A percentile compares a stretch with the other conserved stretches of the same genome.
These are phyloP conservation scores for Drosophila mimetica DNA, from an alignment of 2,888 invertebrate genomes.

Conservation along the genomic window DNA sequence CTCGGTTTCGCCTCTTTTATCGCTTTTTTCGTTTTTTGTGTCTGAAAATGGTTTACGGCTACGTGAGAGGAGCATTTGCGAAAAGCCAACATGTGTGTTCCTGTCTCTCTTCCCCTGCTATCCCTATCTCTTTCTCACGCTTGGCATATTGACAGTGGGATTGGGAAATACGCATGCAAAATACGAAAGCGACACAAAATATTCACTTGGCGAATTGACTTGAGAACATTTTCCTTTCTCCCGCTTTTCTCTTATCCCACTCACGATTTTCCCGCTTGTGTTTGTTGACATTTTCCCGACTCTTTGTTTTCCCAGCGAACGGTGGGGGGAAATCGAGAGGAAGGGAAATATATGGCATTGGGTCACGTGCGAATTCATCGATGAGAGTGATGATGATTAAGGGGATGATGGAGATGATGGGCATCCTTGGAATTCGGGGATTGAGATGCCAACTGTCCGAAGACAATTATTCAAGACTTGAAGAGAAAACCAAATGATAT, in stretches of 20 bases:
- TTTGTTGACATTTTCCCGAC: conserved; percentile 47
- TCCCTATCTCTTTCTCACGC: background rate
- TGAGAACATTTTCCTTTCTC: conserved; percentile 11
- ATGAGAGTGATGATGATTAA: conserved; percentile 26
- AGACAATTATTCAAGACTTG: conserved; percentile 12
- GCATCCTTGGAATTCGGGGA: conserved; percentile 8
- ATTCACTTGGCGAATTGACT: conserved; percentile 61
- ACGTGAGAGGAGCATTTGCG: conserved; percentile 47
- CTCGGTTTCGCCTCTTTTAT: conserved; percentile 33
- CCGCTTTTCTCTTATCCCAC: conserved; percentile 1
- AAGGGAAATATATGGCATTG: conserved; percentile 15
- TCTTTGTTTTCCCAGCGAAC: conserved; percentile 34
- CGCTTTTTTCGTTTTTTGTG: conserved; percentile 43
- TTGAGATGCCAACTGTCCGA: conserved; percentile 13
- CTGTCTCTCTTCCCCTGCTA: background rate
- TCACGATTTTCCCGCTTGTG: conserved; percentile 23
- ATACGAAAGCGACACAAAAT: conserved; percentile 58
- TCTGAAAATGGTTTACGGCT: conserved; percentile 41
- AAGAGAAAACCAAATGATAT: background rate
- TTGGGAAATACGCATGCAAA: conserved; percentile 59
- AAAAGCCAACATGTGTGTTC: conserved; percentile 4
- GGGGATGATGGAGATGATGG: conserved; percentile 11
- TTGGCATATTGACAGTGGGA: conserved; percentile 60
- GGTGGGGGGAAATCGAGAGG: background rate
- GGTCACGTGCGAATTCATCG: conserved; percentile 43